A percentile compares a stretch with the other conserved stretches of the same genome.
phyloP scores from a whole-genome alignment of 2,888 invertebrate species.

The Meandrusa payeni region DNA sequence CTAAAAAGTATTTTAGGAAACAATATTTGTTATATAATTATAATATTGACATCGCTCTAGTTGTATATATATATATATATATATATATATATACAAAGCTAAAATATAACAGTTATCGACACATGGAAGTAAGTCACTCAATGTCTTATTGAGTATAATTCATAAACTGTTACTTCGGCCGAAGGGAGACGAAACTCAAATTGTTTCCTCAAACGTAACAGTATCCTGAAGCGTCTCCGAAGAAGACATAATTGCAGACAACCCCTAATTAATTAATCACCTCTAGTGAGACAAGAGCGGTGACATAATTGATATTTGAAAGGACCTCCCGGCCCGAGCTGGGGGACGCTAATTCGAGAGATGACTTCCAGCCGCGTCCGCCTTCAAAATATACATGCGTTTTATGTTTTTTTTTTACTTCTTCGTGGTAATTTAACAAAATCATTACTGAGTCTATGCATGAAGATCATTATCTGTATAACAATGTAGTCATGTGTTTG shows the following conservation, averaged over 20 bases:
- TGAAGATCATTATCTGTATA: too few species aligned
- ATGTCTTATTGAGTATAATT: slow-evolving; percentile 3
- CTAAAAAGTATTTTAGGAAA: too few species aligned
- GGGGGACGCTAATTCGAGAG: slow-evolving; percentile 55
- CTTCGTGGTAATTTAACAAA: too few species aligned
- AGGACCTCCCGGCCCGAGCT: slow-evolving; percentile 55
- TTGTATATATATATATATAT: too few species aligned
- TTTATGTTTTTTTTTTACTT: slow-evolving; percentile 23
- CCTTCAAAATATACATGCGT: slow-evolving; percentile 36
- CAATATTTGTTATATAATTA: too few species aligned
- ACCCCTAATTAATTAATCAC: slow-evolving; percentile 77
- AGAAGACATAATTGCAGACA: slow-evolving; percentile 68
- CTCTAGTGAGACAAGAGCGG: slow-evolving; percentile 52
- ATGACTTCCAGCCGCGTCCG: slow-evolving; percentile 44
- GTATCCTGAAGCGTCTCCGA: slow-evolving; percentile 39
- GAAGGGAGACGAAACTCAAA: slow-evolving; percentile 28
- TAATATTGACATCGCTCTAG: too few species aligned
- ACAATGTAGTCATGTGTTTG: too few species aligned
- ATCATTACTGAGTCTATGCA: too few species aligned
- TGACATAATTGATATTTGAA: slow-evolving; percentile 77
- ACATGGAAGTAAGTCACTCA: too few species aligned
- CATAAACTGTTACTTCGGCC: slow-evolving; percentile 1
- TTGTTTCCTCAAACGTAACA: slow-evolving; percentile 36
- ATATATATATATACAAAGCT: too few species aligned
- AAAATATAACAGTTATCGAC: too few species aligned